Percentiles rank a stretch among this genome's conserved stretches.
Evolutionary conservation across 2,113 vertebrate species (phyloP).

Genomic region (Rhinogobius similis): DNA sequence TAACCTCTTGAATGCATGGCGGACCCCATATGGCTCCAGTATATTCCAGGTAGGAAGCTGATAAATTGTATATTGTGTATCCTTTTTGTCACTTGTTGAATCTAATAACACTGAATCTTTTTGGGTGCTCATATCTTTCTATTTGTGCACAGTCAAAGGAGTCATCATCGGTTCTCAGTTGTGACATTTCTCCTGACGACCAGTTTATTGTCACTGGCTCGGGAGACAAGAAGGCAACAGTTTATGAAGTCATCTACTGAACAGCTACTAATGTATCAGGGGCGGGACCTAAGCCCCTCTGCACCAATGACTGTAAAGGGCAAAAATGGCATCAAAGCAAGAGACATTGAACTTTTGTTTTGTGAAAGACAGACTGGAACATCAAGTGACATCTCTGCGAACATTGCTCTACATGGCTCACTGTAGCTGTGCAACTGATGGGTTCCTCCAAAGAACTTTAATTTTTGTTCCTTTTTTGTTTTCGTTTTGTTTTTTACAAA

Average conservation of each 20-base stretch:
- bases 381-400: conserved; percentile 71
- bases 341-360: conserved; percentile 59
- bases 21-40: conserved; percentile 88
- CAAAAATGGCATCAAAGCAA: conserved; percentile 44
- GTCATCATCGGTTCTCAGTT: conserved; percentile 95
- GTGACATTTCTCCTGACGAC: conserved; percentile 94
- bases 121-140: background rate
- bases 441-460: conserved; percentile 80
- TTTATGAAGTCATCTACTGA: conserved; percentile 99
- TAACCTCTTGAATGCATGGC: conserved; percentile 88
- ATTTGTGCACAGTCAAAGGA: conserved; percentile 87
- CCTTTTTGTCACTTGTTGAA: background rate
- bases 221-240: conserved; percentile 97
- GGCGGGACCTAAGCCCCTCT: conserved; percentile 27
- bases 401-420: conserved; percentile 72
- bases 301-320: conserved; percentile 70
- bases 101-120: background rate
- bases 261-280: conserved; percentile 29
- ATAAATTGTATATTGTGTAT: background rate
- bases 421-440: conserved; percentile 70
- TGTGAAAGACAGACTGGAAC: conserved; percentile 52
- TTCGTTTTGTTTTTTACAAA: conserved; percentile 65
- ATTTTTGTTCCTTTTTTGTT: conserved; percentile 57
- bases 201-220: conserved; percentile 98
- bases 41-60: conserved; percentile 84